Conservation (phyloP, 2,888 invertebrate genomes). For the Sphaeridia pumilis region DNA sequence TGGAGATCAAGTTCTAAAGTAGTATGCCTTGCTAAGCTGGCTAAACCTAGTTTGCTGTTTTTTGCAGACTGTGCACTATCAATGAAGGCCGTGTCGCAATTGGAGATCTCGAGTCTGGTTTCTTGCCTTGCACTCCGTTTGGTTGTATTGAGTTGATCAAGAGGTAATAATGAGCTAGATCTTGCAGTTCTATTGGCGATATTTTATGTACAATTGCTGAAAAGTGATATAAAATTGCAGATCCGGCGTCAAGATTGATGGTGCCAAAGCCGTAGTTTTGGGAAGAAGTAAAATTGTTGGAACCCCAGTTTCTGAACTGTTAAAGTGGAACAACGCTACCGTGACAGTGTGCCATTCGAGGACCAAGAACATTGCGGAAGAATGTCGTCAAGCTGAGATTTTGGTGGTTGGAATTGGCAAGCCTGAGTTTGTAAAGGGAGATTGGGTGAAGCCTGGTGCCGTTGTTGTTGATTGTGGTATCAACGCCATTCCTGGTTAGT, state of each 20-base stretch:
- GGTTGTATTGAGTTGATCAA: conserved; percentile 89
- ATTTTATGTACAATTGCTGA: too few species aligned
- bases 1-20: not conserved
- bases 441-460: conserved; percentile 96
- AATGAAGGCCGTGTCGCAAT: conserved; percentile 88
- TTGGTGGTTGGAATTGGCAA: conserved; percentile 91
- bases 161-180: too few species aligned
- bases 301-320: conserved; percentile 81
- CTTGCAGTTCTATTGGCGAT: too few species aligned
- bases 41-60: not conserved
- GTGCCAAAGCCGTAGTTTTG: conserved; percentile 80
- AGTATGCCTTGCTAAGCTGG: not conserved
- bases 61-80: conserved; percentile 51
- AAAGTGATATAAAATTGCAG: conserved; percentile 37
- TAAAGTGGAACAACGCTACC: conserved; percentile 94
- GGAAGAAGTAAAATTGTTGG: conserved; percentile 98
- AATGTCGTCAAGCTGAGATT: conserved; percentile 79
- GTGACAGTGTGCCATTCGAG: conserved; percentile 95
- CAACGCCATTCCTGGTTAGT: conserved; percentile 70
- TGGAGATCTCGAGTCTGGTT: conserved; percentile 70
- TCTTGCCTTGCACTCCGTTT: conserved; percentile 91
- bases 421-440: conserved; percentile 77
- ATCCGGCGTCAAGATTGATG: conserved; percentile 62
- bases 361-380: conserved; percentile 65
- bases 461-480: conserved; percentile 99